Percentiles rank a stretch among this genome's conserved stretches.
These are phyloP conservation scores for Parascotia fuliginaria DNA, from an alignment of 2,888 invertebrate genomes.

Conservation along the genomic window DNA sequence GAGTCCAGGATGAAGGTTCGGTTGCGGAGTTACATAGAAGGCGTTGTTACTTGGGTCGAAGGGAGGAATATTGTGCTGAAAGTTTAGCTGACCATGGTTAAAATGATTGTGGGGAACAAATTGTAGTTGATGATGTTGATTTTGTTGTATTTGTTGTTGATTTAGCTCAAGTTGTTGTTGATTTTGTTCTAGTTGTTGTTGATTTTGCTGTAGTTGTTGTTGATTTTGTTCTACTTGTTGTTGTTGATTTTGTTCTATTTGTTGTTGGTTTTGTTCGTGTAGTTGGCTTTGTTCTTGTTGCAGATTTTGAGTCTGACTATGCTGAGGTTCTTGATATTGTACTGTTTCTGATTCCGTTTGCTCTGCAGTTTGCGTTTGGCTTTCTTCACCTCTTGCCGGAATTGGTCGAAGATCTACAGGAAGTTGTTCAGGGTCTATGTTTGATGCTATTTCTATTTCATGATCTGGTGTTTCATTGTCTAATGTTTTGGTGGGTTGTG, in stretches of 20 bases:
- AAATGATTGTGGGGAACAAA: background rate
- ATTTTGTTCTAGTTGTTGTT: background rate
- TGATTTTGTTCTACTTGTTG: background rate
- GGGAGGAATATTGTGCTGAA: background rate
- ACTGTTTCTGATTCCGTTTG: no score
- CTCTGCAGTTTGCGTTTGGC: background rate
- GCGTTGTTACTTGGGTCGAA: conserved; percentile 2
- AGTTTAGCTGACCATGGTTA: background rate
- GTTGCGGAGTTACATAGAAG: background rate
- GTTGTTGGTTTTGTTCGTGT: conserved; percentile 1
- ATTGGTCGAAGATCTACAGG: conserved; percentile 16
- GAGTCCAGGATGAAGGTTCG: conserved; percentile 4
- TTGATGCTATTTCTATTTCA: conserved; percentile 15
- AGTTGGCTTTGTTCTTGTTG: background rate
- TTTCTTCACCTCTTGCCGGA: background rate
- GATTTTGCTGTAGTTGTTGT: background rate
- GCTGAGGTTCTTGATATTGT: no score
- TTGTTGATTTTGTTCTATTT: conserved; percentile 4
- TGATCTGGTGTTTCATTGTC: conserved; percentile 14
- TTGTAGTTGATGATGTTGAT: background rate
- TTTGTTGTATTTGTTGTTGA: background rate
- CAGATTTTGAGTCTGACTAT: background rate
- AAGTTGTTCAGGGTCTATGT: conserved; percentile 11
- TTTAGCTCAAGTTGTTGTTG: no score
- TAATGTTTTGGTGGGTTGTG: background rate